Evolutionary conservation across 2,113 vertebrate genomes (phyloP).

Genomic region (Paradisaea rubra): DNA sequence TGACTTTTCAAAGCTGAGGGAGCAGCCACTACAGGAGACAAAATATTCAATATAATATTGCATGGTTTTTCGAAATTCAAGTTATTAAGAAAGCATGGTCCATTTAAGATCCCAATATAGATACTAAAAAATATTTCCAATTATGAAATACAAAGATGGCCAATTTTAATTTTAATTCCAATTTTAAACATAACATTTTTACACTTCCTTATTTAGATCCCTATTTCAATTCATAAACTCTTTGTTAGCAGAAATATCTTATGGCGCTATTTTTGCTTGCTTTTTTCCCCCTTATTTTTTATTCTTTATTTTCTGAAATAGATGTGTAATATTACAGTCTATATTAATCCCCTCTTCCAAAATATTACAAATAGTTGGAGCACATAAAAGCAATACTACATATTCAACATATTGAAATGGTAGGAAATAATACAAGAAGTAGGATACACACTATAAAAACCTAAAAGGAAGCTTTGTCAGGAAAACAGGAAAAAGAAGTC

Average conservation of each 20-base stretch:
- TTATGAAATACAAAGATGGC: background rate
- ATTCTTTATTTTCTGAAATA: background rate
- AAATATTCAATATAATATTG: background rate
- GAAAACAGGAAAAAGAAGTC: background rate
- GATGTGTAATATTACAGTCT: background rate
- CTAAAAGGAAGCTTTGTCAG: background rate
- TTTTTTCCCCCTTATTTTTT: background rate
- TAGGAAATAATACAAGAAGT: background rate
- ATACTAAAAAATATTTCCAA: background rate
- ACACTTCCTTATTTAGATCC: background rate
- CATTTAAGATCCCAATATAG: background rate
- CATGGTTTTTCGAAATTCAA: background rate
- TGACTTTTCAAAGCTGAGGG: background rate
- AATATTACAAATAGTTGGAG: background rate
- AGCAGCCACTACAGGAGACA: background rate
- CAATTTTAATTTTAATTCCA: background rate
- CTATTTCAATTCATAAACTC: background rate
- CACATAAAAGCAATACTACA: background rate
- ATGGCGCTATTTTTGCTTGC: rapidly evolving
- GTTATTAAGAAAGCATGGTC: background rate
- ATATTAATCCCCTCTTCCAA: background rate
- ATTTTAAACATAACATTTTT: background rate
- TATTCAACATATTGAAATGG: background rate
- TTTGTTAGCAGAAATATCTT: background rate
- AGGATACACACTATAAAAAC: background rate